phyloP scores from a whole-genome alignment of 2,888 invertebrate genomes.

The Carterocephalus palaemon region DNA sequence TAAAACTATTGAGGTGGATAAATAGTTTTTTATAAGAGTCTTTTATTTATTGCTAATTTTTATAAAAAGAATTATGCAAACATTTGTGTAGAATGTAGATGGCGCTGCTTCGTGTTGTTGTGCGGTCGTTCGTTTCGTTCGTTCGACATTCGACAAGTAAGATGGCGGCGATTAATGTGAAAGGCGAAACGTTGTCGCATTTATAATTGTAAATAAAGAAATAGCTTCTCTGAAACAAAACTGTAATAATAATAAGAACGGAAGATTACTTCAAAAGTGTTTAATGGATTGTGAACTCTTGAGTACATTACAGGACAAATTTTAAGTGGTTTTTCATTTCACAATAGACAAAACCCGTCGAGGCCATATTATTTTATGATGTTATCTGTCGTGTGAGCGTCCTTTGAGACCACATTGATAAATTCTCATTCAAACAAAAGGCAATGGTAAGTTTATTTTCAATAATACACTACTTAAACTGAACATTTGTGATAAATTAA shows the following conservation, averaged over 20 bases:
- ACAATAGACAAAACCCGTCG: constrained; percentile 77
- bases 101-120: constrained; percentile 81
- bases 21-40: constrained; percentile 22
- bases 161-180: constrained; percentile 84
- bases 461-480: constrained; percentile 36
- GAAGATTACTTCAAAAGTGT: constrained; percentile 51
- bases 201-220: constrained; percentile 75
- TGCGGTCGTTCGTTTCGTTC: constrained; percentile 77
- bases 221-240: constrained; percentile 54
- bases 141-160: constrained; percentile 75
- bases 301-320: constrained; percentile 47
- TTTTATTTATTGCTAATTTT: constrained; percentile 5
- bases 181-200: constrained; percentile 80
- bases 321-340: constrained; percentile 65
- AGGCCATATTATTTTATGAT: constrained; percentile 82
- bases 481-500: constrained; percentile 40
- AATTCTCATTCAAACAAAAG: constrained; percentile 61
- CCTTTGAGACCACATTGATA: constrained; percentile 71
- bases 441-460: constrained; percentile 68
- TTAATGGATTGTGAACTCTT: constrained; percentile 53
- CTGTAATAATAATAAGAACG: constrained; percentile 42
- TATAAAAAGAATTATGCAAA: background rate
- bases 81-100: constrained; percentile 64
- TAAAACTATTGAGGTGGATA: background rate
- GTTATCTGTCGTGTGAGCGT: constrained; percentile 79